Evolutionary conservation across 1,140 invertebrate species (phyloP).

Genomic region (Hylaeus volcanicus): DNA sequence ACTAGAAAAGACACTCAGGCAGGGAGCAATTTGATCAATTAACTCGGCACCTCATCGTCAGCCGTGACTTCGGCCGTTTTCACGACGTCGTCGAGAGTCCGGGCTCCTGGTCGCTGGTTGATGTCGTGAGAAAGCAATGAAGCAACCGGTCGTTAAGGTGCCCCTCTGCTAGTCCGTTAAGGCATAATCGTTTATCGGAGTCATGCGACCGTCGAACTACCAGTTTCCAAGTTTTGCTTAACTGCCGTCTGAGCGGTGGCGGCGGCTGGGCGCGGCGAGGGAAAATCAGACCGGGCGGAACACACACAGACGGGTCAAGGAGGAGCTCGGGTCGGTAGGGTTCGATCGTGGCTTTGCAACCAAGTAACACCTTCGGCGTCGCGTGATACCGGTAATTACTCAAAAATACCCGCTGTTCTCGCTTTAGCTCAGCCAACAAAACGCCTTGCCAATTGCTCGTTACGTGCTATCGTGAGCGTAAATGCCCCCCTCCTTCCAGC

Average conservation of each 20-base stretch:
- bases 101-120: slow-evolving; percentile 40
- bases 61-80: background rate
- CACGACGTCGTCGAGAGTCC: background rate
- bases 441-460: slow-evolving; percentile 71
- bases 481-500: slow-evolving; percentile 68
- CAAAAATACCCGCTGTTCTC: slow-evolving; percentile 76
- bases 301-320: slow-evolving; percentile 23
- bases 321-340: background rate
- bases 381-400: slow-evolving; percentile 79
- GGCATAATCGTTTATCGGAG: slow-evolving; percentile 75
- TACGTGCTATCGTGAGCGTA: slow-evolving; percentile 75
- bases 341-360: slow-evolving; percentile 54
- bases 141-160: slow-evolving; percentile 75
- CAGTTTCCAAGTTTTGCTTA: slow-evolving; percentile 75
- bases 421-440: slow-evolving; percentile 74
- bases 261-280: slow-evolving; percentile 35
- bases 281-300: background rate
- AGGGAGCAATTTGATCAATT: background rate
- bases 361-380: slow-evolving; percentile 75
- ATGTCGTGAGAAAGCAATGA: slow-evolving; percentile 71
- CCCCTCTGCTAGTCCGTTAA: slow-evolving; percentile 67
- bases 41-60: slow-evolving; percentile 28
- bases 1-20: background rate
- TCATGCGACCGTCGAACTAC: slow-evolving; percentile 74
- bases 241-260: slow-evolving; percentile 63